A percentile compares a stretch with the other conserved stretches of the same genome.
Evolutionary conservation across 1,140 invertebrate genomes (phyloP).

Genomic region (Monochamus saltuarius): DNA sequence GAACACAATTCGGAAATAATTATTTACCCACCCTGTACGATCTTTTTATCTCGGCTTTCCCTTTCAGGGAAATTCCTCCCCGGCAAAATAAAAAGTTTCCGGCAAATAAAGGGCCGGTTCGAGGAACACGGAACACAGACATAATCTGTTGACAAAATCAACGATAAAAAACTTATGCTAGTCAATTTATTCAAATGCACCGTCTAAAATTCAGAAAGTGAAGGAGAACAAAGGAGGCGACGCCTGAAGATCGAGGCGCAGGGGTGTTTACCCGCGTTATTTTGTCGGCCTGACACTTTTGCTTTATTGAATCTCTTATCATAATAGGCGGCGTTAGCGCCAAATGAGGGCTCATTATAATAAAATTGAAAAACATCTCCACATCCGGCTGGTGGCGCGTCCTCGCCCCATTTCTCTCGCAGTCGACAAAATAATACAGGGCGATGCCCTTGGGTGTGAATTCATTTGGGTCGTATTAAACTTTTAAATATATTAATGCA

Average conservation of each 20-base stretch:
- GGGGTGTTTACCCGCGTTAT: slow-evolving; percentile 34
- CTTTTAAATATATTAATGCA: too few relatives aligned
- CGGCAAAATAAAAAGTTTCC: too few relatives aligned
- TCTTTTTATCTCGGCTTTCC: too few relatives aligned
- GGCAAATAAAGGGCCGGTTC: too few relatives aligned
- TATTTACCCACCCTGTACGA: too few relatives aligned
- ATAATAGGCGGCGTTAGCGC: slow-evolving; percentile 37
- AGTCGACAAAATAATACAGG: too few relatives aligned
- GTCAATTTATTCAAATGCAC: slow-evolving; percentile 21
- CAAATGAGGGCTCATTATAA: slow-evolving; percentile 40
- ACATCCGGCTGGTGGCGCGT: slow-evolving; percentile 8
- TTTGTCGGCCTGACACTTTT: slow-evolving; percentile 33
- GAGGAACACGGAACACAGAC: too few relatives aligned
- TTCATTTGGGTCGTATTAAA: too few relatives aligned
- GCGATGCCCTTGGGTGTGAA: too few relatives aligned
- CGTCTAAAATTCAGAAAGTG: slow-evolving; percentile 19
- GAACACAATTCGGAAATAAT: too few relatives aligned
- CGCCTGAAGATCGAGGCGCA: slow-evolving; percentile 18
- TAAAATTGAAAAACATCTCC: slow-evolving; percentile 38
- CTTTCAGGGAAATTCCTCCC: too few relatives aligned
- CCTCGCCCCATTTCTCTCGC: not conserved
- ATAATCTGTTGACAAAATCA: not conserved
- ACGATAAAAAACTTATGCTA: slow-evolving; percentile 6
- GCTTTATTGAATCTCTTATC: slow-evolving; percentile 40
- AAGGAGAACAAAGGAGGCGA: slow-evolving; percentile 25